phyloP scores from a whole-genome alignment of 1,140 invertebrate species.

The Saccostrea cuccullata region DNA sequence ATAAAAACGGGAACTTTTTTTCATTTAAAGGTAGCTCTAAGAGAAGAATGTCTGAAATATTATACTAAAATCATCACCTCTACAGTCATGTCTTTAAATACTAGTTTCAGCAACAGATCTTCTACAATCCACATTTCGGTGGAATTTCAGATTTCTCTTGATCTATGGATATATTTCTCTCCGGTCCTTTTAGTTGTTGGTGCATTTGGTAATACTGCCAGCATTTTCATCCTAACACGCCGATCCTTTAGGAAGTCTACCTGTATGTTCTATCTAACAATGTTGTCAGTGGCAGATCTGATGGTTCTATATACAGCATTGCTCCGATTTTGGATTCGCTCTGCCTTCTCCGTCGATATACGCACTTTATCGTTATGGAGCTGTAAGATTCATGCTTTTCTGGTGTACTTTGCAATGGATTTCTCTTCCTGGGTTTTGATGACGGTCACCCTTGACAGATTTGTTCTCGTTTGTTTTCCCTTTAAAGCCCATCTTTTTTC shows the following conservation, averaged over 20 bases:
- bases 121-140: not conserved
- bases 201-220: conserved; percentile 67
- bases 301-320: conserved; percentile 67
- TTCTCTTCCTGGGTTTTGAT: conserved; percentile 68
- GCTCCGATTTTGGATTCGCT: conserved; percentile 63
- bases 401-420: conserved; percentile 65
- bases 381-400: conserved; percentile 69
- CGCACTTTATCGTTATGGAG: conserved; percentile 55
- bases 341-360: conserved; percentile 59
- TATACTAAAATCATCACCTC: not conserved
- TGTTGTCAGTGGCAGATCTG: conserved; percentile 64
- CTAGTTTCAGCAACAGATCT: not conserved
- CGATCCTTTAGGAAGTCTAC: conserved; percentile 60
- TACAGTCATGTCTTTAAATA: not conserved
- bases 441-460: conserved; percentile 66
- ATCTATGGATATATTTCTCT: conserved; percentile 62
- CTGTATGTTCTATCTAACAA: conserved; percentile 69
- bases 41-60: not conserved
- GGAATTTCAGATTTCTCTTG: conserved; percentile 54
- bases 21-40: not conserved
- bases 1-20: not conserved
- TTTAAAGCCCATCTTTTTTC: conserved; percentile 60
- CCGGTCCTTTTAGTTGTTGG: conserved; percentile 64
- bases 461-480: conserved; percentile 63
- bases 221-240: conserved; percentile 63